Evolutionary conservation across 2,113 vertebrate species (phyloP), one percentile per base, ranked within the genome.

Genomic region (Lamprologus speciosus): DNA sequence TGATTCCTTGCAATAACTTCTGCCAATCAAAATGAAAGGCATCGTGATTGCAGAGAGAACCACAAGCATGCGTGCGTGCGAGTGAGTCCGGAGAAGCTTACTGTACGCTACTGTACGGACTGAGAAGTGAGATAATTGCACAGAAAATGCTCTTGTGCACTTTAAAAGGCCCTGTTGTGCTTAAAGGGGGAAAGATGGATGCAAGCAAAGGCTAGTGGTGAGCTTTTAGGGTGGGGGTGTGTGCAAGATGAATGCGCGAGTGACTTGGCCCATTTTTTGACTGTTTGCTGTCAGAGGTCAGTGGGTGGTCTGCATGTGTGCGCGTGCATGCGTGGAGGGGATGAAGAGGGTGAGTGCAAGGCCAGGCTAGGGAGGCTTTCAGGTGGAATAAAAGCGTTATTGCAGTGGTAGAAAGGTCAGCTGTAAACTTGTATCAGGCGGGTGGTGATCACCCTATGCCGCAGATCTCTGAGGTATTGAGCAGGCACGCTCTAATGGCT

Each of bases 381-480:
- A 93, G 91, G 93, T 95, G 93, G 93, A 95, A 96, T 96, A 94
- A 96, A 96, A 95, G 92, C 94, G 93, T 94, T 79, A 93, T 89
- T 95, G 86, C 90, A 81, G 91, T 75, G 89, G 94, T 93, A 91
- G 95, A 96, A 97, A 97, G 95, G 95, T 96, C 95, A 96, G 92
- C 96, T 95, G 96, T 96, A 95, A 94, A 95, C 91, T 95, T 96
- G 88, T 96, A 95, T 96, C 95, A 95, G 96, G 94, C 95, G 93
- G 92, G 95, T 96, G 87, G 96, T 97, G 94, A 96, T 97, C 96
- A 95, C 96, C 95, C 95, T 93, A 93, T 90, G 93, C 94, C 78
- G 95, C 95, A 96, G 95, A 96, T 96, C 96, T 96, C 89, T 92
- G 92, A 93, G 93, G 89, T 97, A 97, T 97, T 96, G 97, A 97